Base-by-base conservation (phyloP, 2,797 vertebrate genomes). In the Notoglanidium macrostoma region DNA sequence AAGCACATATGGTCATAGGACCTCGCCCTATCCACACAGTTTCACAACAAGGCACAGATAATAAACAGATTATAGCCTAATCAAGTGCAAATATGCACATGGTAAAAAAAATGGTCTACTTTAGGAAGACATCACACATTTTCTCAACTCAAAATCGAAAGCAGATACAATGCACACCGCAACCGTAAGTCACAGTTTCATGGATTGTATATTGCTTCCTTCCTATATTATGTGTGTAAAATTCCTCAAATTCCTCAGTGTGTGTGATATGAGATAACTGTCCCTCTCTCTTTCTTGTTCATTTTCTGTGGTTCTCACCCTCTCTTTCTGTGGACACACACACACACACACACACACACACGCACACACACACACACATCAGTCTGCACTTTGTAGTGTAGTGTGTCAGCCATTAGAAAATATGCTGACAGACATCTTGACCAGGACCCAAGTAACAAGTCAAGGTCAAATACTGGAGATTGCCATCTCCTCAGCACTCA, bases 391-490 rank as follows among this genome's bases (percentile, higher is more conserved):
- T 67, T 65, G 49, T 67, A 73, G 86, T 77, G 77, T 87, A 85
- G 54, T 82, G 76, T 49, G 77, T 82, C 79, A 85, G 78, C 86
- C 54, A 89, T 89, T 89, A 89, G 86, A 85, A 84, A 44, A 85
- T 76, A 46, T 87, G 83, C 44, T 89, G 86, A 89, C 83, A 89
- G 88, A 89, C 51, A 55, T 87, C 83, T 79, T 89, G 88, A 89
- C 88, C 83, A 89, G 44, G 77, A 87, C 82, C 59, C 54, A 61
- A 83, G 83, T 77, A 85, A 85, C 78, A 83, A 82, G 61, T 87
- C 88, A 89, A 89, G 88, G 88, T 89, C 88, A 89, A 89, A 87
- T 85, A 83, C 83, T 85, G 86, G 77, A 89, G 86, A 89, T 87
- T 77, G 88, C 73, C 84, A 85, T 87, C 86, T 77, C 77, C 78